These are phyloP conservation scores for Coelinius sp. DNA, from an alignment of 2,888 invertebrate species.

Conservation along the genomic window DNA sequence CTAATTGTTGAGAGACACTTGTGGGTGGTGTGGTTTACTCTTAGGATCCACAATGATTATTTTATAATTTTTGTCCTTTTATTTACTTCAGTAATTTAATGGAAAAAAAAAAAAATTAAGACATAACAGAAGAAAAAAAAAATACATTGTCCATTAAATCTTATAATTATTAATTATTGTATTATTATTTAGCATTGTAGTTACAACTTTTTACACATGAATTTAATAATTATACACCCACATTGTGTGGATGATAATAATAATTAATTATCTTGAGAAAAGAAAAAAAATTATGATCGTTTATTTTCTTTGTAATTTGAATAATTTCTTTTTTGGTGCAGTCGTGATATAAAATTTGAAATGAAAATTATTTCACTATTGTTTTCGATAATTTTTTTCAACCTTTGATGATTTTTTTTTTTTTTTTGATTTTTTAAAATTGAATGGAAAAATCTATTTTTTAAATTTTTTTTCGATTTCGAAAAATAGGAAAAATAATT, in stretches of 20 bases:
- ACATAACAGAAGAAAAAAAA: not conserved
- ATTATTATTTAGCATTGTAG: slow-evolving; percentile 51
- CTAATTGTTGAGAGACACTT: slow-evolving; percentile 18
- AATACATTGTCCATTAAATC: slow-evolving; percentile 32
- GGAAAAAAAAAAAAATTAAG: not conserved
- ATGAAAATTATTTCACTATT: not conserved
- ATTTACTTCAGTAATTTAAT: slow-evolving; percentile 12
- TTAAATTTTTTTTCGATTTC: too few species aligned
- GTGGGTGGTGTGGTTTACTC: slow-evolving; percentile 37
- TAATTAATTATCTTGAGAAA: slow-evolving; percentile 9
- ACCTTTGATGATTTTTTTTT: not conserved
- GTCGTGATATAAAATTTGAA: slow-evolving; percentile 11
- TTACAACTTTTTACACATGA: slow-evolving; percentile 40
- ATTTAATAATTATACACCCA: slow-evolving; percentile 45
- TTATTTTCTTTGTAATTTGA: slow-evolving; percentile 14
- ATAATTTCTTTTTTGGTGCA: not conserved
- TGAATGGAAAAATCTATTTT: too few species aligned
- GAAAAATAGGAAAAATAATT: too few species aligned
- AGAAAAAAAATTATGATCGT: not conserved
- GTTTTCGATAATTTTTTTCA: not conserved
- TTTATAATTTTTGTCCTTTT: not conserved
- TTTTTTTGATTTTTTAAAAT: not conserved
- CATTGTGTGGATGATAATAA: slow-evolving; percentile 7
- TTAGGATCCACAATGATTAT: slow-evolving; percentile 7
- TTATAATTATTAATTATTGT: slow-evolving; percentile 33